Base-by-base conservation (phyloP, 2,113 vertebrate species). In the Hippocampus barbouri region DNA sequence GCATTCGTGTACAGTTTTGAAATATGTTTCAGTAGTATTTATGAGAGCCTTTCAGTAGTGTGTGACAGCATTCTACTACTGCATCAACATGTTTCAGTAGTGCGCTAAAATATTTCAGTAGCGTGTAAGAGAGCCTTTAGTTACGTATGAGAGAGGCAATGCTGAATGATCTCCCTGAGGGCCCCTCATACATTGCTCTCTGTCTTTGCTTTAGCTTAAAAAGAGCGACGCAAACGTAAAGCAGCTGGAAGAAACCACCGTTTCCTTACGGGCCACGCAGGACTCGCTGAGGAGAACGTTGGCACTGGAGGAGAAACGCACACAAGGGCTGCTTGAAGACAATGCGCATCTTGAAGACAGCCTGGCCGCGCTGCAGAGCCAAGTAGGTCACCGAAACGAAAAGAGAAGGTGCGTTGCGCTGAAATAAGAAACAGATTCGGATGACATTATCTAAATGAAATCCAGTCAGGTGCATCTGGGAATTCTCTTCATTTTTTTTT, bases 391-490 rank as follows among this genome's bases (percentile, higher is more conserved):
- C 70, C 8, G 57, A 51, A 71, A 61, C 77, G 62, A 68, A 67
- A 63, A 66, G 40, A 64, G 54, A 69, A 71, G 10, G 9, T n/a
- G 23, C 72, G 80, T 68, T 73, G 74, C 82, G 65, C 73, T 84
- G 87, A 84, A 90, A 83, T 83, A 89, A 82, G 85, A 82, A 87
- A 80, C 81, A 82, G 81, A 83, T 83, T 83, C 81, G 76, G 73
- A 79, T 79, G 81, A 64, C 75, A 75, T 84, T 88, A 83, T 81
- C 81, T 88, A 88, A 89, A 90, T 90, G 87, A 89, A 89, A 89
- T 85, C 81, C 76, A 83, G 81, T 79, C 78, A 85, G 86, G 82
- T 82, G 80, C 85, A 80, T 78, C 15, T 5, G 88, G 88, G 89
- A 91, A 84, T 84, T 82, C 70, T 75, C 69, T 69, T 91, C 75